Conservation (phyloP, 2,888 invertebrate species). For the Dastarcus helophoroides region DNA sequence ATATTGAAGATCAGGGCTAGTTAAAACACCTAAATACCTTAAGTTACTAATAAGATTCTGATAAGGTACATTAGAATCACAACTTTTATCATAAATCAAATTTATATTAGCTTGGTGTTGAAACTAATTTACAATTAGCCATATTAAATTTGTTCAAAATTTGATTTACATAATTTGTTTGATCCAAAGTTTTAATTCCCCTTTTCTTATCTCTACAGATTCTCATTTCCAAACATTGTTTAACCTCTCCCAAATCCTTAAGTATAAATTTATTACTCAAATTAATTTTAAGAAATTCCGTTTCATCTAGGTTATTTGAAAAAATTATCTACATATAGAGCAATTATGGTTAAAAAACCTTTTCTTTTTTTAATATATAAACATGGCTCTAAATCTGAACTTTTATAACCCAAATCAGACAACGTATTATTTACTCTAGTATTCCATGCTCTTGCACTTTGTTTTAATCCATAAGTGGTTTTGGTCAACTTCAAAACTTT, state of each 20-base stretch:
- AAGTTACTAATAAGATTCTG: no score
- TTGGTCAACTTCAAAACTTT: constrained; percentile 14
- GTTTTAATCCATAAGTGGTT: constrained; percentile 15
- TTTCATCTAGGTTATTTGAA: constrained; percentile 11
- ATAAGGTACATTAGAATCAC: no score
- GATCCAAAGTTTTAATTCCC: constrained; percentile 14
- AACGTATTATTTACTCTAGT: constrained; percentile 12
- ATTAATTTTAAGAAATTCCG: constrained; percentile 5
- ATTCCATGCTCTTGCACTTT: constrained; percentile 14
- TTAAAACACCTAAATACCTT: no score
- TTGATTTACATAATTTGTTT: constrained; percentile 14
- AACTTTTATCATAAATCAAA: no score
- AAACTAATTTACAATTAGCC: constrained; percentile 12
- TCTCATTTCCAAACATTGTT: constrained; percentile 17
- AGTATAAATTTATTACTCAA: constrained; percentile 16
- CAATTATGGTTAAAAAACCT: constrained; percentile 9
- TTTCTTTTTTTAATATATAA: constrained; percentile 7
- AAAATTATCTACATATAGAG: constrained; percentile 13
- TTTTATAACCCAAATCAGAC: constrained; percentile 12
- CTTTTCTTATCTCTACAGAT: constrained; percentile 12
- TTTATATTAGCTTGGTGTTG: no score
- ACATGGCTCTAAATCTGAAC: constrained; percentile 14
- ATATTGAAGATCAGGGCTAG: no score
- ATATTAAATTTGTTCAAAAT: constrained; percentile 16
- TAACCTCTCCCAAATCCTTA: constrained; percentile 17